Evolutionary conservation across 2,797 vertebrate genomes (phyloP), one percentile per base, ranked within the genome.

Genomic region (Avahi laniger): DNA sequence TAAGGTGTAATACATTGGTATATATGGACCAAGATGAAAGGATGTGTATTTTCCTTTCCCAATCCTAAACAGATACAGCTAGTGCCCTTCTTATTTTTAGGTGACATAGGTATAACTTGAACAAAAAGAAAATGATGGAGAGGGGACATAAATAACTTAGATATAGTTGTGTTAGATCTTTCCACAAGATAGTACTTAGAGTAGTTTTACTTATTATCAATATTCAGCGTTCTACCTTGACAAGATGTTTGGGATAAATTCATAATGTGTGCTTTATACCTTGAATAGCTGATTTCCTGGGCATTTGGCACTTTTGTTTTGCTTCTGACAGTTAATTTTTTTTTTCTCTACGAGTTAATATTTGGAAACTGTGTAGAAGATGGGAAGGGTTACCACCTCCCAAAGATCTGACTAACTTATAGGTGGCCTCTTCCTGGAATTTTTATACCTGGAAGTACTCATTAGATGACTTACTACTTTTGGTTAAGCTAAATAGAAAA

Each of bases 401-500:
- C 17, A 2, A 17, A 70, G 28, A 81, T n/a, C 6, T 61, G 11
- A 84, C 8, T 4, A 14, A 48, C 3, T 65, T 20, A 15, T 52
- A 38, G 20, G 20, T 28, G 14, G 7, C 15, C 5, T 86, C 35
- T 85, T 63, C 26, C 18, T 7, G 76, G 3, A 80, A 72, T 61
- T 67, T 82, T 86, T 11, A 33, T 78, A 67, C 38, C 52, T 65
- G 18, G 35, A 93, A 30, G 4, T 78, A 12, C 6, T 82, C 79
- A 20, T 35, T 95, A 89, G 50, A 80, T 94, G 7, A 88, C 22
- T 90, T 57, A n/a, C 4, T 50, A 38, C 20, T 95, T 38, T 87
- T 13, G 1, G 73, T 70, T 95, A 91, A 89, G 41, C 46, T 50
- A 79, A 90, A 61, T 69, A 14, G 89, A 84, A 95, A 96, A 67